Percentiles rank a stretch among this genome's conserved stretches.
These are phyloP conservation scores for Lacerta bilineata DNA, from an alignment of 2,797 vertebrate genomes.

Conservation along the genomic window DNA sequence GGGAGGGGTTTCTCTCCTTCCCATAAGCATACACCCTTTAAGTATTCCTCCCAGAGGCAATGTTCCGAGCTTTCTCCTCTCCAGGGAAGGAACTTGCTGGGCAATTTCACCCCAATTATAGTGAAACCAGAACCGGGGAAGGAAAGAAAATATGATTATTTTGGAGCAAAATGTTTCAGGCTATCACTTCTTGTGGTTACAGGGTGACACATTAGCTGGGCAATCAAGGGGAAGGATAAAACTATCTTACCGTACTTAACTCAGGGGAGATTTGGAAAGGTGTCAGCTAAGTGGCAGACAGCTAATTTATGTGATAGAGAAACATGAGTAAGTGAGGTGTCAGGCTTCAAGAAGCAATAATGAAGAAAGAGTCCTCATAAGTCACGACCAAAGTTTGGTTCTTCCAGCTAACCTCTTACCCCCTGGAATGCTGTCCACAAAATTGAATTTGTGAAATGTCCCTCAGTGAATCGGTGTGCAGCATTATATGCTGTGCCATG, in stretches of 20 bases:
- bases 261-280: background rate
- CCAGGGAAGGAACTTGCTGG: no score
- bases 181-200: no score
- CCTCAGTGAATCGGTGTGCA: background rate
- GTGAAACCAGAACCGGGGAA: no score
- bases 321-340: background rate
- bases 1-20: no score
- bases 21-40: no score
- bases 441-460: background rate
- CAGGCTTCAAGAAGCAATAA: no score
- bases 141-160: no score
- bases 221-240: background rate
- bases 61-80: no score
- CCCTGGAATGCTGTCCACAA: background rate
- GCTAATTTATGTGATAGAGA: background rate
- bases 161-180: no score
- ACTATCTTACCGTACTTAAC: background rate
- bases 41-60: no score
- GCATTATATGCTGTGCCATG: background rate
- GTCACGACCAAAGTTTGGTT: background rate
- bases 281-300: background rate
- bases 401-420: background rate
- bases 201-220: no score
- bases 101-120: no score
- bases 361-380: background rate